Base-by-base conservation (phyloP, 2,888 invertebrate species). In the Anodontia alba region DNA sequence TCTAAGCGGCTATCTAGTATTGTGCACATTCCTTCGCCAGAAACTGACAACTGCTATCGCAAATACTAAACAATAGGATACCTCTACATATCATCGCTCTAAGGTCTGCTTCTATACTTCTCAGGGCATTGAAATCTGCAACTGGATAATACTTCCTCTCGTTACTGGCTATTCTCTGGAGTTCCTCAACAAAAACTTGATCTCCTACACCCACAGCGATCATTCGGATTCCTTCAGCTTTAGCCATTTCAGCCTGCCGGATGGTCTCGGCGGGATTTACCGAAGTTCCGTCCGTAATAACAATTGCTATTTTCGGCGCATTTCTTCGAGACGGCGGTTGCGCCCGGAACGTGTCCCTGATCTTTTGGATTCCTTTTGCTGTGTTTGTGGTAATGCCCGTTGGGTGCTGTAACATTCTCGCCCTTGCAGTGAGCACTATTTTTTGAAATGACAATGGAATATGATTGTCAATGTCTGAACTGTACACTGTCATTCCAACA, bases 251-350 rank as follows among this genome's bases (percentile, higher is more conserved):
- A 0, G 90, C 90, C 70, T 91, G 90, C 33, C 76, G 78, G 20
- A 84, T 83, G 10, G 91, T 91, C 42, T 88, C 88, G 23, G 87
- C 81, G 12, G 90, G 89, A 70, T 88, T 89, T 69, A 87, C 89
- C 29, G 90, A 90, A 78, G 89, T 84, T 15, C 91, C 91, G 79
- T 91, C 91, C 10, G 91, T 91, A 76, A 91, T 90, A 33, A 91
- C 91, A 26, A 91, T 90, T 54, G 85, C 79, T 46, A 90, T 89
- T 78, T 89, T 89, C 33, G 88, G 90, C 51, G 86, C 86, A 26
- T 78, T 84, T 31, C 72, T 76, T 46, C 90, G 78, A 43, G 76
- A 54, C 15, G 68, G n/a, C 15, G 88, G 87, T 54, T 88, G 85
- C 23, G 43, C 70, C 31, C 73, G 74, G 80, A 89, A 83, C 36